These are phyloP conservation scores for Thryonomys swinderianus DNA, from an alignment of 2,113 vertebrate genomes.

Conservation along the genomic window DNA sequence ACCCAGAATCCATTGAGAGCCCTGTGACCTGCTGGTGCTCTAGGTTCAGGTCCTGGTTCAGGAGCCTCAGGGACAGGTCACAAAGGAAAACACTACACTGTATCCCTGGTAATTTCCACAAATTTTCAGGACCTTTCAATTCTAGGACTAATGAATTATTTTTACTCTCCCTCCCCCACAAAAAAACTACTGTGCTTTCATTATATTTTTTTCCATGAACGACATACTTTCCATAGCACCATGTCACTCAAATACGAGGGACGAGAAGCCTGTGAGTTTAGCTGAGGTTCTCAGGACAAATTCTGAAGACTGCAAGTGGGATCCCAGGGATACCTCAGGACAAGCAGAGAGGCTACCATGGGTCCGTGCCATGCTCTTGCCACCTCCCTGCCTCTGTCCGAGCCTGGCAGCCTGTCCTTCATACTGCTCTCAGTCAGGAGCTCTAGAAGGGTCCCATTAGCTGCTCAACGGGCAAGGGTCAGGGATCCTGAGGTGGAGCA, in stretches of 20 bases:
- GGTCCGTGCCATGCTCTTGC: too few species aligned
- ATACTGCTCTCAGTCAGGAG: background rate
- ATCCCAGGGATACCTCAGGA: background rate
- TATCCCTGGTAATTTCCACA: background rate
- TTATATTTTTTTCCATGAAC: background rate
- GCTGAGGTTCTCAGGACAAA: background rate
- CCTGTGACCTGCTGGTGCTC: fast-evolving
- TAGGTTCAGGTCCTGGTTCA: fast-evolving
- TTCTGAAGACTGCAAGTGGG: background rate
- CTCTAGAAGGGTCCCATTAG: background rate
- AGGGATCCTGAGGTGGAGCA: too few species aligned
- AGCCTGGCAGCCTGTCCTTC: background rate
- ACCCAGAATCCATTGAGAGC: background rate
- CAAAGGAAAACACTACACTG: background rate
- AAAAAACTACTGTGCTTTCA: background rate
- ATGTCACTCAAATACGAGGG: background rate
- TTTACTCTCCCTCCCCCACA: background rate
- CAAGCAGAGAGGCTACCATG: background rate
- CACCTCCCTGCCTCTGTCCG: background rate
- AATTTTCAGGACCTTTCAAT: background rate
- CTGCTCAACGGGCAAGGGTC: background rate
- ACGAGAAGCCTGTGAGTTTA: background rate
- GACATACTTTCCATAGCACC: background rate
- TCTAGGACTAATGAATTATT: background rate
- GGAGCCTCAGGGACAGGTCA: too few species aligned